Evolutionary conservation across 2,113 vertebrate genomes (phyloP).

Genomic region (Pandion haliaetus): DNA sequence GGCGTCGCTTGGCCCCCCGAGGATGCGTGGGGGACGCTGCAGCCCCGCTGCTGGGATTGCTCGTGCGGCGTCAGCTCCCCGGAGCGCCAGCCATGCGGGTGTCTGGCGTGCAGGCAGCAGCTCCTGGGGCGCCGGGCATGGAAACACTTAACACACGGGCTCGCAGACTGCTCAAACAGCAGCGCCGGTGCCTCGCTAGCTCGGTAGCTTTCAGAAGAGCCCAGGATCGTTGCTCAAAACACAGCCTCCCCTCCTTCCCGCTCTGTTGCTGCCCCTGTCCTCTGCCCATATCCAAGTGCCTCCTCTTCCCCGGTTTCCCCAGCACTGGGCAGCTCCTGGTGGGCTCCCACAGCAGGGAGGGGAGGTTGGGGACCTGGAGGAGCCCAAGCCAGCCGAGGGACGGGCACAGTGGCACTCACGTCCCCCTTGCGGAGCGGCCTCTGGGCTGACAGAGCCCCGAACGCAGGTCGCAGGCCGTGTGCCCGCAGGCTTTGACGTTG

Average conservation of each 20-base stretch:
- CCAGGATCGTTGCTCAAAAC: not conserved
- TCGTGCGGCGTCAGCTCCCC: not conserved
- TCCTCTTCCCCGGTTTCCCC: not conserved
- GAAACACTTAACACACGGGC: not conserved
- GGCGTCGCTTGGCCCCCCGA: not conserved
- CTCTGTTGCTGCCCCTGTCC: no score
- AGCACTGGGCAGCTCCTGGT: not conserved
- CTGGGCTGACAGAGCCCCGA: not conserved
- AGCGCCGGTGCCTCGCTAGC: not conserved
- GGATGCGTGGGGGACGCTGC: not conserved
- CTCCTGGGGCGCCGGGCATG: not conserved
- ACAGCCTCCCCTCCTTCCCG: not conserved
- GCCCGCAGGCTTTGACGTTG: not conserved
- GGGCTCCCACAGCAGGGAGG: not conserved
- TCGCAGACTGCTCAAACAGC: not conserved
- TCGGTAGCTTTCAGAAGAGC: not conserved
- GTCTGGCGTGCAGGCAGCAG: not conserved
- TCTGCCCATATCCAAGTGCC: not conserved
- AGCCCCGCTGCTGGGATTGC: not conserved
- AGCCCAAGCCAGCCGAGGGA: not conserved
- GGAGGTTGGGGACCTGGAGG: not conserved
- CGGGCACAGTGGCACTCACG: accelerated
- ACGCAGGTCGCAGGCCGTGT: accelerated
- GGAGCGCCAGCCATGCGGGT: not conserved
- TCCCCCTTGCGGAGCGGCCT: not conserved